Base-by-base conservation (phyloP, 2,113 vertebrate species). In the Podiceps cristatus region DNA sequence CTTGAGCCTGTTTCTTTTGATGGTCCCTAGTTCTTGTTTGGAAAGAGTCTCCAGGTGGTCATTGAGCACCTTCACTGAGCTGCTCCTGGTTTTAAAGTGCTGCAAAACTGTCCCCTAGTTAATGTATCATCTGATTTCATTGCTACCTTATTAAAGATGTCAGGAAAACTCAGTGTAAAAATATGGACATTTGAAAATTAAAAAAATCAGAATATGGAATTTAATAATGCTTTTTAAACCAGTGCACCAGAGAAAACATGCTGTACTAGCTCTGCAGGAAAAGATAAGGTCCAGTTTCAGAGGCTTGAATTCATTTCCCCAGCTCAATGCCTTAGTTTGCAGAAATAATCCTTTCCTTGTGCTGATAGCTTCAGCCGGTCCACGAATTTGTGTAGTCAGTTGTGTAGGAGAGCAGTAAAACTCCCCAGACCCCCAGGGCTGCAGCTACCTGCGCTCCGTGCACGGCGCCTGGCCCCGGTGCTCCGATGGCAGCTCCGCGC, bases 401-500 rank as follows among this genome's bases (percentile, higher is more conserved):
- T 73, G 31, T 28, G 33, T 10, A 42, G 73, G 49, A 82, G 40
- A 74, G 71, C 10, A 10, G 9, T 27, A 24, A 40, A 49, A 12
- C 22, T 28, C n/a, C 17, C n/a, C 44, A 13, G 0, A 18, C 15
- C 58, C 8, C 3, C 13, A 24, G 73, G 17, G 35, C 80, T n/a
- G 55, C 2, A 7, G 59, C 25, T n/a, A 1, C 29, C 35, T 20
- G 58, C 74, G 68, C 80, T 74, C 40, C 1, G 0, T 29, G 31
- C 4, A 4, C 1, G 3, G 53, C 6, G 1, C 4, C 29, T 37
- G 22, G 4, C 22, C 20, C 10, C 33, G 7, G 10, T 17, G 44
- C 42, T 49, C 56, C 1, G 2, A 3, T 4, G 16, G 37, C 68
- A 60, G 56, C 52, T 55, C 47, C 49, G 4, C 0, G 1, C 29